Evolutionary conservation across 35 echinoderm and acorn worm genomes (phyloP).

Genomic region (Patiria miniata): DNA sequence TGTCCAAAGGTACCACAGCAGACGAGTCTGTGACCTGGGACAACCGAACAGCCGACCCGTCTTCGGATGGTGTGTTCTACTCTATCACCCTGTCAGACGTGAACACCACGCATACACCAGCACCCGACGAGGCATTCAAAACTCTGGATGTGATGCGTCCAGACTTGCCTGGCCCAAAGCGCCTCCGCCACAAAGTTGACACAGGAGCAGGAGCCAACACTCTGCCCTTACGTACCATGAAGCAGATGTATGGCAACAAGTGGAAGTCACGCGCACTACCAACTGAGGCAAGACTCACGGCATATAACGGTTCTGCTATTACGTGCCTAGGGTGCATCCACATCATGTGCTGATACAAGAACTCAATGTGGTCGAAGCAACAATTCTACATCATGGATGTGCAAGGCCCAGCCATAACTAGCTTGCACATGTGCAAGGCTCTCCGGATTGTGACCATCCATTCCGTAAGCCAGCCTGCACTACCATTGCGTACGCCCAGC

Average conservation of each 20-base stretch:
- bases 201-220: constrained; percentile 37
- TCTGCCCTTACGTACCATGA: constrained; percentile 53
- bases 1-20: neutral
- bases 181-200: constrained; percentile 11
- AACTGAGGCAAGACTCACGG: constrained; percentile 27
- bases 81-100: constrained; percentile 42
- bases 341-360: constrained; percentile 45
- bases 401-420: constrained; percentile 59
- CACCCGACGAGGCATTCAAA: constrained; percentile 21
- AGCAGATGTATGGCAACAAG: constrained; percentile 41
- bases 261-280: constrained; percentile 33
- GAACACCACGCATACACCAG: neutral
- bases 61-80: neutral
- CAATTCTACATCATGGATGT: constrained; percentile 55
- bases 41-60: neutral
- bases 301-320: constrained; percentile 48
- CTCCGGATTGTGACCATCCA: constrained; percentile 53
- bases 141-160: constrained; percentile 30
- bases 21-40: neutral
- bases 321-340: constrained; percentile 46
- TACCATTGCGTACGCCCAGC: neutral
- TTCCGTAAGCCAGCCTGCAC: neutral
- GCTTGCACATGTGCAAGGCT: constrained; percentile 25
- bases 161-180: neutral
- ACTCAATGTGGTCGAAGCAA: constrained; percentile 31